phyloP scores from a whole-genome alignment of 2,113 vertebrate species.

The Rhynchopsitta pachyrhyncha region DNA sequence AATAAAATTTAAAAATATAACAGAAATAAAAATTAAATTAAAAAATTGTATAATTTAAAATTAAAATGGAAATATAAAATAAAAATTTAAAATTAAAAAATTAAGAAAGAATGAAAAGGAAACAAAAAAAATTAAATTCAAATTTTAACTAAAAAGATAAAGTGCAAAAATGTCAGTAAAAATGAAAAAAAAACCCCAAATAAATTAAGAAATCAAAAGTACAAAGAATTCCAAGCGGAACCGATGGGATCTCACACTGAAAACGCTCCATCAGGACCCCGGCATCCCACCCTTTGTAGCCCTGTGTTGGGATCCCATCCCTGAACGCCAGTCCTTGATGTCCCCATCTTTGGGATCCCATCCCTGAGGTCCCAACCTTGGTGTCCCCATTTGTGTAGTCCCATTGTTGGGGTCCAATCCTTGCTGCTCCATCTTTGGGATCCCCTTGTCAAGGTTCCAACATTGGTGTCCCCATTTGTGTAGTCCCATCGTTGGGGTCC shows the following conservation, averaged over 20 bases:
- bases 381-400: neutral
- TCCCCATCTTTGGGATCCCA: neutral
- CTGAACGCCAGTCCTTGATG: neutral
- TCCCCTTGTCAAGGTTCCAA: neutral
- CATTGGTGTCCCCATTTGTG: no score
- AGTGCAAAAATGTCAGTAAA: neutral
- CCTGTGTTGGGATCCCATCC: neutral
- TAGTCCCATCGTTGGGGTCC: no score
- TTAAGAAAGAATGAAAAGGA: neutral
- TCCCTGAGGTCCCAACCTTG: neutral
- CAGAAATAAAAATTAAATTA: no score
- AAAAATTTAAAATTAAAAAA: neutral
- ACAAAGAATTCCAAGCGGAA: neutral
- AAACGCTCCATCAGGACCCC: neutral
- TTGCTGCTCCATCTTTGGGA: neutral
- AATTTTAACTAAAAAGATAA: neutral
- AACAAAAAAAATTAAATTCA: neutral
- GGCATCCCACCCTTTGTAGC: neutral
- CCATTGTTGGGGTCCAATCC: neutral
- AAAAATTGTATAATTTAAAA: no score
- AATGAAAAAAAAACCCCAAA: rapidly evolving
- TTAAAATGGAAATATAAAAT: neutral
- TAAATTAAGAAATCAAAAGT: neutral
- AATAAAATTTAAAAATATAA: no score
- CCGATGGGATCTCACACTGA: neutral